These are phyloP conservation scores for Charanyca ferruginea DNA, from an alignment of 2,888 invertebrate genomes.

Conservation along the genomic window DNA sequence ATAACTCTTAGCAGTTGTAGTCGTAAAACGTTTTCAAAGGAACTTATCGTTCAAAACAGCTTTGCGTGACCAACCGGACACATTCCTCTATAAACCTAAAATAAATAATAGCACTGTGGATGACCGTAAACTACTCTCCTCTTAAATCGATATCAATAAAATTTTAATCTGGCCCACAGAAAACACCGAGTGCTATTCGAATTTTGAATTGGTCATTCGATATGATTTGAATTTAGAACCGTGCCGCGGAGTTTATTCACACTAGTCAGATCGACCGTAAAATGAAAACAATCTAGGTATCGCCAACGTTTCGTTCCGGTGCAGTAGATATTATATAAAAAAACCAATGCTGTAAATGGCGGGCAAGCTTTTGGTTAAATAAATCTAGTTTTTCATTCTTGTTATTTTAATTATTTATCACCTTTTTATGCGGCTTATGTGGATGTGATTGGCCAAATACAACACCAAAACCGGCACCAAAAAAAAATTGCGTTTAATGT, in stretches of 20 bases:
- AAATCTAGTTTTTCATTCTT: constrained; percentile 46
- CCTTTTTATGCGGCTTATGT: constrained; percentile 10
- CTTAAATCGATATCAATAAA: constrained; percentile 59
- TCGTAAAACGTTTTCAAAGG: constrained; percentile 38
- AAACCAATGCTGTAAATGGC: constrained; percentile 44
- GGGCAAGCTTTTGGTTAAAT: constrained; percentile 38
- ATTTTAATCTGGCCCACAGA: constrained; percentile 56
- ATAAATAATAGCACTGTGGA: constrained; percentile 48
- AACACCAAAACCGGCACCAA: constrained; percentile 38
- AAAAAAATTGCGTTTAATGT: constrained; percentile 41
- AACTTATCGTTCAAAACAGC: constrained; percentile 13
- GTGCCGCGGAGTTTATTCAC: constrained; percentile 75
- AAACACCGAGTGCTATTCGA: constrained; percentile 71
- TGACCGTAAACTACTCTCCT: constrained; percentile 47
- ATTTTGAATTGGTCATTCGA: constrained; percentile 73
- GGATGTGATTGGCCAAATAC: constrained; percentile 40
- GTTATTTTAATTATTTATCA: constrained; percentile 18
- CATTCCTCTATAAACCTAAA: constrained; percentile 40
- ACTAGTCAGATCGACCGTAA: constrained; percentile 76
- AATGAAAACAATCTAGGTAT: constrained; percentile 72
- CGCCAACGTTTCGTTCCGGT: constrained; percentile 63
- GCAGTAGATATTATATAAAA: constrained; percentile 46
- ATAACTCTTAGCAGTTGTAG: constrained; percentile 15
- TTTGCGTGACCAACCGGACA: constrained; percentile 3
- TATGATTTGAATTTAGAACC: constrained; percentile 77